Evolutionary conservation across 2,113 vertebrate genomes (phyloP).

Genomic region (Brevimyrus niger): DNA sequence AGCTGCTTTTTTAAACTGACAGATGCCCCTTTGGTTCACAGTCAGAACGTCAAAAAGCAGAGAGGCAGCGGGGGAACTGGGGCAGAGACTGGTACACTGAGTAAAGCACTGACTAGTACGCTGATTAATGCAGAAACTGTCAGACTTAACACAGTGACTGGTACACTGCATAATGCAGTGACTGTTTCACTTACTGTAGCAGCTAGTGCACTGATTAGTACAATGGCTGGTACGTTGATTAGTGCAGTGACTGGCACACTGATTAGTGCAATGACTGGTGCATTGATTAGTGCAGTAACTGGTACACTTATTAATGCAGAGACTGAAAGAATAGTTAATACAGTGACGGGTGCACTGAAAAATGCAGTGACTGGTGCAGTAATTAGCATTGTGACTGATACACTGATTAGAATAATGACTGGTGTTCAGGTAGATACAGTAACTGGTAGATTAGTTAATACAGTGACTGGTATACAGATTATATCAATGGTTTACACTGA

Average conservation of each 20-base stretch:
- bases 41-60: background rate
- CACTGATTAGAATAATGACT: background rate
- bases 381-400: background rate
- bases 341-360: background rate
- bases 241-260: background rate
- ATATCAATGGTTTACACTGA: background rate
- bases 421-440: background rate
- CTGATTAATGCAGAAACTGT: background rate
- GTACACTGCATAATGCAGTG: background rate
- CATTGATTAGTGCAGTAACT: background rate
- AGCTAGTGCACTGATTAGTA: background rate
- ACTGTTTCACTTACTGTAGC: too few relatives aligned
- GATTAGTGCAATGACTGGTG: background rate
- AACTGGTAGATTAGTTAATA: background rate
- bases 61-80: background rate
- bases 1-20: background rate
- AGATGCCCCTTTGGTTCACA: background rate
- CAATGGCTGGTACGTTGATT: background rate
- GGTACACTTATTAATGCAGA: background rate
- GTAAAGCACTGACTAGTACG: background rate
- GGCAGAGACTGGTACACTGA: background rate
- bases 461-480: background rate
- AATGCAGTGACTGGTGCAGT: background rate
- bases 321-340: background rate
- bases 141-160: background rate